Evolutionary conservation across 2,888 invertebrate genomes (phyloP), one percentile per base, ranked within the genome.

Genomic region (Psococerastis gibbosa): DNA sequence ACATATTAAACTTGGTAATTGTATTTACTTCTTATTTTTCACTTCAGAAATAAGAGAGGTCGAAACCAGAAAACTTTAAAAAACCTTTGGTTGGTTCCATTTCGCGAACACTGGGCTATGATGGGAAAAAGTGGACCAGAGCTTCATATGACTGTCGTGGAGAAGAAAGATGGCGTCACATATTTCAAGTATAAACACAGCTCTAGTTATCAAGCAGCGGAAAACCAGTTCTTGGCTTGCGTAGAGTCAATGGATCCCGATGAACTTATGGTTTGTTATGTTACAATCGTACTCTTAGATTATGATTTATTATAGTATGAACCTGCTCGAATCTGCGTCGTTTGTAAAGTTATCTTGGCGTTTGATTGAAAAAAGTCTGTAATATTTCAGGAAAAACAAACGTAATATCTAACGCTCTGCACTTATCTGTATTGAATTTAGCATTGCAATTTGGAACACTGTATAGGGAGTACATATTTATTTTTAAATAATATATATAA

Each of bases 201-300:
- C 53, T 62, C 69, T 41, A 69, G 71, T 46, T 88, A 87, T 58
- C 76, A 77, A 54, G 69, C 75, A 53, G 65, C 78, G 16, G 83
- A 87, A 59, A 69, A 70, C 51, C 69, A 70, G 57, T 87, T 87
- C 60, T 64, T 80, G 42, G 70, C 76, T 49, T 83, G 83, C 27
- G 78, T 85, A 2, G 81, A 84, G 56, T 78, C 77, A 51, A 67
- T 78, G 42, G 74, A 83, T 60, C 80, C 82, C 0, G 78, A 83
- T 53, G 78, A 78, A 56, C 74, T 87, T 50, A 72, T 80, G 50
- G 78, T 73, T 56, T 27, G n/a, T n/a, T n/a, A n/a, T n/a, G n/a
- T n/a, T n/a, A n/a, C n/a, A n/a, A n/a, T n/a, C n/a, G n/a, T n/a
- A n/a, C n/a, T n/a, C n/a, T n/a, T n/a, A n/a, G n/a, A n/a, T n/a